phyloP scores from a whole-genome alignment of 2,797 vertebrate genomes.

The Rousettus madagascariensis region DNA sequence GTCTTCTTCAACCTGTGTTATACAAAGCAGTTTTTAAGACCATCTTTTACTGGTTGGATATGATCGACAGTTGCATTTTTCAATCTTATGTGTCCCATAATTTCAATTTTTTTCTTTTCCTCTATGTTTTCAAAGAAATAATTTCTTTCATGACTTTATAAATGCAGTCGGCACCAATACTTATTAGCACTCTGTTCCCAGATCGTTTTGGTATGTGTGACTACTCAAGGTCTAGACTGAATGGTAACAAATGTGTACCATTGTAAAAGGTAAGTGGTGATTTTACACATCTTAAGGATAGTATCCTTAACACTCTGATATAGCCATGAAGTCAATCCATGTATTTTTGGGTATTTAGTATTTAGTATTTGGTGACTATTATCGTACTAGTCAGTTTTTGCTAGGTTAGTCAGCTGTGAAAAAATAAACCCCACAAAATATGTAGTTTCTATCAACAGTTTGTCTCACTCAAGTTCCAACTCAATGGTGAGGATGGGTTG shows the following conservation, averaged over 20 bases:
- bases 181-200: not conserved
- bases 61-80: not conserved
- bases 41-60: not conserved
- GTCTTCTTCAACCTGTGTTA: not conserved
- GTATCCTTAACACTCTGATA: not conserved
- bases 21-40: not conserved
- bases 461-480: not conserved
- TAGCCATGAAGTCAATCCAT: not conserved
- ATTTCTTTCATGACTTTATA: not conserved
- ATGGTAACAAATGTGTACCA: not conserved
- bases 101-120: not conserved
- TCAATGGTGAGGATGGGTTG: not conserved
- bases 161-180: not conserved
- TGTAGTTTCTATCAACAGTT: not conserved
- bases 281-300: not conserved
- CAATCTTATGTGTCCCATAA: not conserved
- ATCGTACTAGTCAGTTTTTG: not conserved
- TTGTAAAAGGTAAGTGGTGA: not conserved
- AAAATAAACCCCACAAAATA: not conserved
- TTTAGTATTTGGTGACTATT: not conserved
- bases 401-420: not conserved
- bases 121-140: not conserved
- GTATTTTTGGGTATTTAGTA: not conserved
- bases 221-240: too few relatives aligned
- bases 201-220: not conserved